Percentiles rank a stretch among this genome's conserved stretches.
Conservation (phyloP, 2,797 vertebrate species). For the Neosilurus mollespiculum region DNA sequence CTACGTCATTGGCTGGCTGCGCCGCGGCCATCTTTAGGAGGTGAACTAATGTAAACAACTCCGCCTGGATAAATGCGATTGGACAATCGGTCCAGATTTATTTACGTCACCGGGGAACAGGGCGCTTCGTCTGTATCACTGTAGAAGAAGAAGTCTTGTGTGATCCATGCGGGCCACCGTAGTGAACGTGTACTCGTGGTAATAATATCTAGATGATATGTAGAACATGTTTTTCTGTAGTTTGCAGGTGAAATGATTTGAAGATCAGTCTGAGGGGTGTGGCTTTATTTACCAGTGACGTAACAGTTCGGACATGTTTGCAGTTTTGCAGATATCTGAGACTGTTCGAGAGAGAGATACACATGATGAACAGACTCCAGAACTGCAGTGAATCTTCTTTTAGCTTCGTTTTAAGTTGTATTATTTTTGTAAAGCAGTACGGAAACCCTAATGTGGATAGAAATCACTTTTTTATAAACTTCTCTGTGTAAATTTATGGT, state of each 20-base stretch:
- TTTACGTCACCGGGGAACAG: too few relatives aligned
- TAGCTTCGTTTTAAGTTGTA: not conserved
- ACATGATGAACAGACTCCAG: too few relatives aligned
- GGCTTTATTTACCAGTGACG: slow-evolving; percentile 32
- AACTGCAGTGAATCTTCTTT: not conserved
- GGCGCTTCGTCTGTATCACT: too few relatives aligned
- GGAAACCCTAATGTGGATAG: not conserved
- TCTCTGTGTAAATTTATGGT: not conserved
- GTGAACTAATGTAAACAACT: too few relatives aligned
- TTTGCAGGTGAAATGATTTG: not conserved
- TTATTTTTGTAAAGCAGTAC: not conserved
- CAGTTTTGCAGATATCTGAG: not conserved
- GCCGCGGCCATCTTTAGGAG: too few relatives aligned
- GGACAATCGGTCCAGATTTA: too few relatives aligned
- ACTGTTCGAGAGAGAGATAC: not conserved
- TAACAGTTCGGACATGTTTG: slow-evolving; percentile 30
- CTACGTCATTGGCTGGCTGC: too few relatives aligned
- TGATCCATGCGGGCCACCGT: slow-evolving; percentile 28
- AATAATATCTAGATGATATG: not conserved
- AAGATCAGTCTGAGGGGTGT: not conserved
- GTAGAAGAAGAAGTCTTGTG: too few relatives aligned
- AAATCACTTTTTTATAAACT: not conserved
- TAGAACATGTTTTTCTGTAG: fast-evolving
- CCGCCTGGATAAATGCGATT: too few relatives aligned
- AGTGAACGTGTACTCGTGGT: not conserved